phyloP scores from a whole-genome alignment of 2,113 vertebrate species.

The Stigmatopora argus region DNA sequence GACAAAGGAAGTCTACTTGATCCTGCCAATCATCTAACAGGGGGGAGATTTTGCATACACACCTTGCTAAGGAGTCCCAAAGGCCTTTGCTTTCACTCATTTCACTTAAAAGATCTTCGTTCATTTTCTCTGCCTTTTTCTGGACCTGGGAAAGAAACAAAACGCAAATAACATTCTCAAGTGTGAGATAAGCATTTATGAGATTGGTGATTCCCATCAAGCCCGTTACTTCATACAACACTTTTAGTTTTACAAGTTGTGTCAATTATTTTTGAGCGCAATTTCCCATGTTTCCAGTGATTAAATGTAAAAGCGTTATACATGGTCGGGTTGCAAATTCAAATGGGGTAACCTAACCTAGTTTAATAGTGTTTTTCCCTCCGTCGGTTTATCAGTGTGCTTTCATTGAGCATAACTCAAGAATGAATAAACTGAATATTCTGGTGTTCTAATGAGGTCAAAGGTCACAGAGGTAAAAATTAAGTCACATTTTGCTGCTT shows the following conservation, averaged over 20 bases:
- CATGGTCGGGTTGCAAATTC: background rate
- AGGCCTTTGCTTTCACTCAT: slow-evolving; percentile 66
- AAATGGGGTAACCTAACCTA: background rate
- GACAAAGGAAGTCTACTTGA: slow-evolving; percentile 30
- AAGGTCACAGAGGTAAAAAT: too few species aligned
- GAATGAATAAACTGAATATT: too few species aligned
- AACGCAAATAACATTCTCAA: background rate
- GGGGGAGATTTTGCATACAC: slow-evolving; percentile 10
- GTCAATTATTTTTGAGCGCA: background rate
- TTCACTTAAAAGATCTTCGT: slow-evolving; percentile 75
- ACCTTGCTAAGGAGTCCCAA: slow-evolving; percentile 76
- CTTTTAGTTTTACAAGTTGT: background rate
- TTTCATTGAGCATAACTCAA: too few species aligned
- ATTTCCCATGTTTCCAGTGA: background rate
- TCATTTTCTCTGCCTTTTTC: slow-evolving; percentile 72
- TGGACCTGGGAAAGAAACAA: slow-evolving; percentile 62
- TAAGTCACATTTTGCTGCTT: too few species aligned
- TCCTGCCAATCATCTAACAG: slow-evolving; percentile 14
- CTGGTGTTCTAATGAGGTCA: too few species aligned
- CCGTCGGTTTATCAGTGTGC: too few species aligned
- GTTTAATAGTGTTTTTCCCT: background rate
- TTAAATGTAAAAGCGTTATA: background rate
- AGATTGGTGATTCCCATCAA: background rate
- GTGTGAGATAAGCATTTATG: background rate
- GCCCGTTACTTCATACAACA: background rate